A percentile compares a stretch with the other conserved stretches of the same genome.
These are phyloP conservation scores for Steatocranus sp. DNA, from an alignment of 2,797 vertebrate genomes.

Conservation along the genomic window DNA sequence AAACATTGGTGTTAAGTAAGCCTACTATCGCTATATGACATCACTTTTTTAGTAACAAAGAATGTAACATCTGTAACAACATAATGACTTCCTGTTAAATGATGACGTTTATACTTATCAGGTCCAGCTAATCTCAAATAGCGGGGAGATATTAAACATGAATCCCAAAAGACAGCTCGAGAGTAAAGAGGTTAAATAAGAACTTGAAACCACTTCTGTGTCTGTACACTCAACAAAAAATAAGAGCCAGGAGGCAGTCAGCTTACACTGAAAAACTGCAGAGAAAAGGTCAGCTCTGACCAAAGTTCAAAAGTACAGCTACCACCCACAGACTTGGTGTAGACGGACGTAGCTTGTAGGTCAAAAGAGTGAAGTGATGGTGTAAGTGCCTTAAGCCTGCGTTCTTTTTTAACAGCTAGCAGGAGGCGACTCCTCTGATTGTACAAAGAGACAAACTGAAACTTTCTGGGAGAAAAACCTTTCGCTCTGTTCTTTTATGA, in stretches of 20 bases:
- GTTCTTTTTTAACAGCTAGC: neutral
- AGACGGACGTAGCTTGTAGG: neutral
- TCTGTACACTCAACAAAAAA: fast-evolving
- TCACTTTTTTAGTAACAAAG: neutral
- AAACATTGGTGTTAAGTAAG: neutral
- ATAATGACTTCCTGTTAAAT: neutral
- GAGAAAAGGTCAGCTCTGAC: neutral
- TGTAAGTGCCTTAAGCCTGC: neutral
- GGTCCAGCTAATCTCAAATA: neutral
- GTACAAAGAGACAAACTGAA: neutral
- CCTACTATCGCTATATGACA: neutral
- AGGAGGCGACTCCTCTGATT: neutral
- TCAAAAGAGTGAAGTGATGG: neutral
- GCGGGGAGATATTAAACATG: neutral
- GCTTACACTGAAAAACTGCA: neutral
- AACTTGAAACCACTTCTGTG: neutral
- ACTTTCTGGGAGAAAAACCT: neutral
- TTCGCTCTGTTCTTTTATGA: neutral
- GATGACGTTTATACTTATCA: neutral
- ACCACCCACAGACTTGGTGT: neutral
- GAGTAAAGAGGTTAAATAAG: neutral
- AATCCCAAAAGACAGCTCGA: neutral
- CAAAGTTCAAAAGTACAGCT: neutral
- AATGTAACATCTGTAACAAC: neutral
- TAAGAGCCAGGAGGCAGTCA: neutral